Evolutionary conservation across 2,888 invertebrate genomes (phyloP), one percentile per base, ranked within the genome.

Genomic region (Eremobia ochroleuca): DNA sequence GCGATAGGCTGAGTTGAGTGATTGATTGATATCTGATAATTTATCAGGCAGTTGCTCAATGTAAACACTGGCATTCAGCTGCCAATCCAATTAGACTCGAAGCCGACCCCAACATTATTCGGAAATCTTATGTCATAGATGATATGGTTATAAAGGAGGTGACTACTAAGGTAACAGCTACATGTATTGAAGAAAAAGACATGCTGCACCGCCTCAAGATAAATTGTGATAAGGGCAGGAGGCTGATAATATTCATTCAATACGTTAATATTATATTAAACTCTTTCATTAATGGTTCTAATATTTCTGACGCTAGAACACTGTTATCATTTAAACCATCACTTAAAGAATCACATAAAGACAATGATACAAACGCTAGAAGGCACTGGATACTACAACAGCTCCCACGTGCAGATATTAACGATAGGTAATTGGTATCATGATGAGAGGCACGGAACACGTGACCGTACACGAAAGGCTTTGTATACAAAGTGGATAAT

Each of bases 361-460:
- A 68, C 18, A 70, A 40, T 69, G 73, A 62, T 46, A 37, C 37
- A 69, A 68, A 64, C 21, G 65, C 58, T 52, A 64, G 67, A 67
- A 58, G 52, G 43, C 73, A 70, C 43, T 73, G 46, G 31, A 73
- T 83, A 69, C 71, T 72, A 76, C 64, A 46, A 34, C 34, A 71
- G 21, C 28, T 52, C 18, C 65, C 82, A 82, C 82, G 82, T 82
- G 85, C 37, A 69, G 37, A 69, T 72, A 81, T 76, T 76, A 76
- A 76, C 61, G 72, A 85, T 85, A 31, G 65, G 82, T 85, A 82
- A 82, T 82, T 81, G 82, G 72, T 62, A 81, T 69, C 81, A 66
- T 66, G 72, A 72, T 62, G 64, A 65, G n/a, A 37, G 61, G 31
- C 76, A 58, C n/a, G 74, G 43, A 37, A 81, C 72, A 81, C 82